A percentile compares a stretch with the other conserved stretches of the same genome.
These are phyloP conservation scores for Tachuris rubrigastra DNA, from an alignment of 2,113 vertebrate genomes.

Conservation along the genomic window DNA sequence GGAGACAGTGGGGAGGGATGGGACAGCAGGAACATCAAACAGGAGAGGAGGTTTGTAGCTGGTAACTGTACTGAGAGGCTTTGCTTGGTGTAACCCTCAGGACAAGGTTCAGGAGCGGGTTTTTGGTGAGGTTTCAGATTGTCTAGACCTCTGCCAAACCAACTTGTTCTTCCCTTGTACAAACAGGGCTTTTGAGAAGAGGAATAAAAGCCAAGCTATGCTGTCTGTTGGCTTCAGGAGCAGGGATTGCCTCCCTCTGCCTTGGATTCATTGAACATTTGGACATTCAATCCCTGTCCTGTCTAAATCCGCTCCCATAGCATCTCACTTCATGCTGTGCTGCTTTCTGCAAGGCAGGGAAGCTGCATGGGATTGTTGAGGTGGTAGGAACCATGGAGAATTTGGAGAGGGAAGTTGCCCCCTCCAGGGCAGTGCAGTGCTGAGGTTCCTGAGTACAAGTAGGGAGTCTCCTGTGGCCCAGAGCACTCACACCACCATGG, in stretches of 20 bases:
- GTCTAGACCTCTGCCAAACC: background rate
- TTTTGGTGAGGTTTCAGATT: background rate
- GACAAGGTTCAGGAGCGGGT: background rate
- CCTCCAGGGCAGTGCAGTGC: background rate
- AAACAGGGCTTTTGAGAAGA: background rate
- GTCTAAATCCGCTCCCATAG: background rate
- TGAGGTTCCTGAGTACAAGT: background rate
- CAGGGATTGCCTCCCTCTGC: background rate
- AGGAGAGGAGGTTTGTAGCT: background rate
- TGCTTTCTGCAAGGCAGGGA: background rate
- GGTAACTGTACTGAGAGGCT: background rate
- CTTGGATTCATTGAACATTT: background rate
- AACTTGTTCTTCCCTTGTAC: background rate
- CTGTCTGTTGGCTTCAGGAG: background rate
- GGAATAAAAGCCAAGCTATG: background rate
- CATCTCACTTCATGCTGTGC: background rate
- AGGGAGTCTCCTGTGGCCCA: background rate
- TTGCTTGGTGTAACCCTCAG: background rate
- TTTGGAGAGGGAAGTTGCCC: background rate
- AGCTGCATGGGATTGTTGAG: background rate
- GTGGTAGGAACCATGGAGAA: background rate
- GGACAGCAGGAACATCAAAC: background rate
- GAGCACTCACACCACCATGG: background rate
- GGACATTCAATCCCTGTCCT: background rate
- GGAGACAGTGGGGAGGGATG: background rate